Evolutionary conservation across 2,888 invertebrate genomes (phyloP).

Genomic region (Galerucella nymphaeae): DNA sequence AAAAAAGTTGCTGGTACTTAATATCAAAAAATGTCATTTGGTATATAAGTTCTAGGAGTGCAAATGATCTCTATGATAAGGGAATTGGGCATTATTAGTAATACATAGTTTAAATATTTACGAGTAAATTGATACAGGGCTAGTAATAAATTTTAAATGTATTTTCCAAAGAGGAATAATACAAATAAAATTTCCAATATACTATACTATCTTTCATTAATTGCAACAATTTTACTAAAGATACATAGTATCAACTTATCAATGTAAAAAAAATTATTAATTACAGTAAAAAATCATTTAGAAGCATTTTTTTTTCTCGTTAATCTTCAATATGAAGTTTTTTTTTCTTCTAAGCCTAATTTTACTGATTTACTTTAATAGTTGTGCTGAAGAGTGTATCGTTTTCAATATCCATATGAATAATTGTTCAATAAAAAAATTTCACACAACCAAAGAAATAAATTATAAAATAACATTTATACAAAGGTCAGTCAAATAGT

Average conservation of each 20-base stretch:
- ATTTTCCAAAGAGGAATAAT: constrained; percentile 33
- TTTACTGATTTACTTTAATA: constrained; percentile 16
- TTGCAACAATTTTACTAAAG: constrained; percentile 66
- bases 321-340: constrained; percentile 61
- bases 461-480: too few species aligned
- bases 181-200: constrained; percentile 47
- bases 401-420: background rate
- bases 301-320: constrained; percentile 46
- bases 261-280: constrained; percentile 50
- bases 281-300: constrained; percentile 46
- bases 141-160: constrained; percentile 46
- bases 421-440: background rate
- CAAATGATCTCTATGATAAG: constrained; percentile 20
- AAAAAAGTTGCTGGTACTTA: background rate
- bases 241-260: constrained; percentile 67
- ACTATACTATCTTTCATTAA: constrained; percentile 61
- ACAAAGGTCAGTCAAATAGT: too few species aligned
- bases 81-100: constrained; percentile 15
- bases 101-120: constrained; percentile 23
- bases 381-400: background rate
- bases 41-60: background rate
- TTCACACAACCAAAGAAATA: background rate
- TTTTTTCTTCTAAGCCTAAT: constrained; percentile 35
- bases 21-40: constrained; percentile 1
- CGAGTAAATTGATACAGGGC: constrained; percentile 45